Base-by-base conservation (phyloP, 2,888 invertebrate genomes). In the Willowsia nigromaculata region DNA sequence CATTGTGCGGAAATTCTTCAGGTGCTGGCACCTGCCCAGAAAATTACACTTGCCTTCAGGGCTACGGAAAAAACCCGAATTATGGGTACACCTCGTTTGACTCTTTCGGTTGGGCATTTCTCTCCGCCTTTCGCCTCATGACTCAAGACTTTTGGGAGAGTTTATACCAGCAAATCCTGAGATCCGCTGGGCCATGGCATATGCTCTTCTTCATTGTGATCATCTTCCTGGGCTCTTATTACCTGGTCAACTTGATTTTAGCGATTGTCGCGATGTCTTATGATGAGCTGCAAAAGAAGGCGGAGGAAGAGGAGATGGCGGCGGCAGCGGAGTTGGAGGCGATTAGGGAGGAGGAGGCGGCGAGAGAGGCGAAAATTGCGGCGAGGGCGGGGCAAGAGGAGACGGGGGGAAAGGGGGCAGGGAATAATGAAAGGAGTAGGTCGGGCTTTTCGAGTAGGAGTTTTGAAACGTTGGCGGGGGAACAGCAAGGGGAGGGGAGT, bases 261-360 rank as follows among this genome's bases (percentile, higher is more conserved):
- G 99, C 99, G 94, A 99, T 99, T 95, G 99, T 99, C 95, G 99
- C 99, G 93, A 99, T 99, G 99, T 98, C 99, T 83, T 99, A 99
- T 95, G 99, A 99, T 94, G 99, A 99, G 95, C 96, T 99, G 94
- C 98, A 99, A 95, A 98, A 98, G 96, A 98, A 98, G 95, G 99
- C 98, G 85, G 98, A 98, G 94, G 98, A 98, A 94, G 98, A 98
- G 94, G 98, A 98, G 94, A 93, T 93, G 88, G 94, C 94, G 18
- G 94, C 94, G 0, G 97, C 97, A 91, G 98, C 98, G 65, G 98
- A 98, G 94, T 98, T 98, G 94, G 98, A 98, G 94, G 98, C 98
- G 88, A 96, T 98, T 93, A 96, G 88, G 62, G 97, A 97, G 13
- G 97, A 97, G 94, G 96, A 97, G 93, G 96, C 96, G 92, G 95